Evolutionary conservation across 2,113 vertebrate species (phyloP).

Genomic region (Desmodus rotundus): DNA sequence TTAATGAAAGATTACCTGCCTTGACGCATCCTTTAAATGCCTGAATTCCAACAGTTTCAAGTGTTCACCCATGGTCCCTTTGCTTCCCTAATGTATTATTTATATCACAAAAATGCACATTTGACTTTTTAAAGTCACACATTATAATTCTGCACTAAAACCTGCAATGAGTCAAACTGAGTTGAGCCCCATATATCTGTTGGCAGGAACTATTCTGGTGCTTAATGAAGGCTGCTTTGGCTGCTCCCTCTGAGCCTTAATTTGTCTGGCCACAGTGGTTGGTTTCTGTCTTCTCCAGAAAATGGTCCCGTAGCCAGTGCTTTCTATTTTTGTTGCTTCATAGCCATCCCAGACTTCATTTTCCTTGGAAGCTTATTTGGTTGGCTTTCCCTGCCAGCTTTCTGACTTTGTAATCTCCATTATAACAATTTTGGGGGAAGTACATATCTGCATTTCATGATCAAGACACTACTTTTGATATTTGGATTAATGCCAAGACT

Average conservation of each 20-base stretch:
- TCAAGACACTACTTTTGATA: constrained; percentile 67
- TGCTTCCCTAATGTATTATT: not conserved
- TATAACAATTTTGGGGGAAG: constrained; percentile 67
- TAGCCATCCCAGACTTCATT: constrained; percentile 57
- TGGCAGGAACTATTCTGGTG: constrained; percentile 38
- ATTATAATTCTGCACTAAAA: constrained; percentile 57
- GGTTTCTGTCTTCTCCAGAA: constrained; percentile 68
- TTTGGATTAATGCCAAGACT: constrained; percentile 29
- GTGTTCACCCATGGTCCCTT: not conserved
- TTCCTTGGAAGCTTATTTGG: constrained; percentile 72
- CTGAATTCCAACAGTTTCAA: constrained; percentile 1
- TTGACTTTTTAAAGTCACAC: constrained; percentile 56
- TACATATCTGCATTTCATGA: not conserved
- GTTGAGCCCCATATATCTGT: constrained; percentile 48
- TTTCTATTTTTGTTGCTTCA: constrained; percentile 73
- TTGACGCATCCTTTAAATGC: not conserved
- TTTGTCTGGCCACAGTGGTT: constrained; percentile 45
- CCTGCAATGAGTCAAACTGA: constrained; percentile 48
- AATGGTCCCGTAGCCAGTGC: constrained; percentile 53
- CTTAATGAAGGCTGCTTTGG: constrained; percentile 42
- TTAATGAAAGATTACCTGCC: not conserved
- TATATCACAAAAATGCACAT: constrained; percentile 53
- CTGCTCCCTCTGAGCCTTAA: constrained; percentile 1
- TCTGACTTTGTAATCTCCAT: constrained; percentile 70
- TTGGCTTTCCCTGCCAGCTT: constrained; percentile 69